Conservation (phyloP, 37 sponge, comb jelly and placozoan genomes). For the Aphrocallistes beatrix region DNA sequence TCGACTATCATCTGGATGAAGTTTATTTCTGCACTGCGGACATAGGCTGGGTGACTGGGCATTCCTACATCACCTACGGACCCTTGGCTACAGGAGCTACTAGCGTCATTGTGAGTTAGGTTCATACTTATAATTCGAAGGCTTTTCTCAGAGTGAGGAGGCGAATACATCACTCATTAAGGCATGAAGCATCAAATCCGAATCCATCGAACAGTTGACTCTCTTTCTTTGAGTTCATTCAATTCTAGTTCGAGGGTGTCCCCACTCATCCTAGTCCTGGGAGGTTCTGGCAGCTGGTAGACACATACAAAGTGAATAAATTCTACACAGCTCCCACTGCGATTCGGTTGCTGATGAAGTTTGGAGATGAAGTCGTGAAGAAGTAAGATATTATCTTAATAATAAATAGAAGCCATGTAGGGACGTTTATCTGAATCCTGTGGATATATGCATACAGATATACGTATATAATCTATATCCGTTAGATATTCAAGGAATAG, state of each 20-base stretch:
- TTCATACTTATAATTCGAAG: too few relatives aligned
- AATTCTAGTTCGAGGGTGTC: background rate
- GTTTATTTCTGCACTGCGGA: conserved; percentile 95
- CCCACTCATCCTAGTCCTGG: background rate
- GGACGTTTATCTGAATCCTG: background rate
- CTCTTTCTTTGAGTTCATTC: too few relatives aligned
- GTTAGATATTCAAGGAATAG: background rate
- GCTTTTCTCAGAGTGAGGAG: too few relatives aligned
- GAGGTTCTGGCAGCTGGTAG: conserved; percentile 23
- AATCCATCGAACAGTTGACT: too few relatives aligned
- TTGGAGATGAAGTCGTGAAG: background rate
- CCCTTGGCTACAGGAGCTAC: conserved; percentile 92
- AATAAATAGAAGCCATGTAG: background rate
- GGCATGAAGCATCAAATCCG: too few relatives aligned
- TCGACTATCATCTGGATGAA: conserved; percentile 83
- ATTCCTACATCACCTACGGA: conserved; percentile 88
- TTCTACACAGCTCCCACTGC: conserved; percentile 21
- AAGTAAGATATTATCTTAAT: background rate
- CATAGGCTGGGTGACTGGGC: conserved; percentile 97
- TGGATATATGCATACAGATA: background rate
- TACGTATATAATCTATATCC: background rate
- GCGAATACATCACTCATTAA: too few relatives aligned
- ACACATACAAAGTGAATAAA: conserved; percentile 27
- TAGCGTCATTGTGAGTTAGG: conserved; percentile 46
- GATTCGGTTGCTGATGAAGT: background rate